Conservation (phyloP, 2,888 invertebrate genomes). For the Sclerodermus sp. region DNA sequence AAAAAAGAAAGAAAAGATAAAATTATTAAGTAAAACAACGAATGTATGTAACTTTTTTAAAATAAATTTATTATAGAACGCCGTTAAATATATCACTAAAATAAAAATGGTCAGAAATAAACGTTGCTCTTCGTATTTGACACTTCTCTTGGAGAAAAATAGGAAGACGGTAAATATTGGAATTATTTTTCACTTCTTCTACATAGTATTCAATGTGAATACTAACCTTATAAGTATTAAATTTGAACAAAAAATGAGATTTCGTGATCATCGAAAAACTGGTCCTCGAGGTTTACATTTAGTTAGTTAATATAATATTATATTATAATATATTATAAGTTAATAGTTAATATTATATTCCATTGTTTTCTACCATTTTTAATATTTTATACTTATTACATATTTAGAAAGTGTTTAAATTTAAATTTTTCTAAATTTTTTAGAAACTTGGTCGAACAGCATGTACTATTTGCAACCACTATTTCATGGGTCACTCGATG, state of each 20-base stretch:
- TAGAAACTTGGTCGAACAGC: conserved; percentile 38
- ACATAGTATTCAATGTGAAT: neutral
- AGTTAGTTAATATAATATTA: conserved; percentile 22
- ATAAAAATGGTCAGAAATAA: neutral
- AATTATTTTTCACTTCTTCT: neutral
- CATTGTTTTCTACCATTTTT: too few species aligned
- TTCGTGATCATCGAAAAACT: conserved; percentile 24
- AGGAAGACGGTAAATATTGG: conserved; percentile 34
- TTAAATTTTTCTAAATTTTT: too few species aligned
- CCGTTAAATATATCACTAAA: neutral
- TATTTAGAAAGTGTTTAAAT: too few species aligned
- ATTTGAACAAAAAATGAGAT: conserved; percentile 20
- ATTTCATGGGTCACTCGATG: conserved; percentile 45
- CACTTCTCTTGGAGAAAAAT: conserved; percentile 24
- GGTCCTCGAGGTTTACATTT: conserved; percentile 10
- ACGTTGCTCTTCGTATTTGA: conserved; percentile 8
- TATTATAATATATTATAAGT: too few species aligned
- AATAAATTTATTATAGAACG: conserved; percentile 2
- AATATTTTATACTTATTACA: too few species aligned
- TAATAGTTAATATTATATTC: too few species aligned
- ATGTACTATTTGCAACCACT: conserved; percentile 47
- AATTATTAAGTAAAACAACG: too few species aligned
- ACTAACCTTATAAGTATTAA: neutral
- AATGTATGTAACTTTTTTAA: too few species aligned
- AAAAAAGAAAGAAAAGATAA: too few species aligned